Conservation (phyloP, 2,797 vertebrate genomes). For the Dromococcyx pavoninus region DNA sequence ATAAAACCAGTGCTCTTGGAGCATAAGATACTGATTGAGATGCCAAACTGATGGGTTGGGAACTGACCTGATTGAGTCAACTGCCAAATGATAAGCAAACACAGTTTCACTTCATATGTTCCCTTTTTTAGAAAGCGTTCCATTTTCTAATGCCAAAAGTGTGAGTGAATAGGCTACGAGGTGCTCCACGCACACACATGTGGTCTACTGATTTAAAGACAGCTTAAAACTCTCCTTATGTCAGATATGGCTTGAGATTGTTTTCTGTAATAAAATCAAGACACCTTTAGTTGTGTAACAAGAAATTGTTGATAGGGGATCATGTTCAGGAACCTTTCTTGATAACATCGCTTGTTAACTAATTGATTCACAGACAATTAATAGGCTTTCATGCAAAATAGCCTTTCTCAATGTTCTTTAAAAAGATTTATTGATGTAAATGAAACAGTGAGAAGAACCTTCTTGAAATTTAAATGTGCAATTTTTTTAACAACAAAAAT, state of each 20-base stretch:
- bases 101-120: constrained; percentile 55
- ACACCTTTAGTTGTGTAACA: constrained; percentile 51
- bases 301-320: constrained; percentile 21
- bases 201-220: constrained; percentile 47
- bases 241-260: constrained; percentile 42
- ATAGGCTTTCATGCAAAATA: constrained; percentile 40
- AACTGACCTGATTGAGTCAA: constrained; percentile 59
- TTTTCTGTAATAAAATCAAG: constrained; percentile 51
- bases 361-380: constrained; percentile 52
- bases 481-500: constrained; percentile 62
- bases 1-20: constrained; percentile 53
- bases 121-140: constrained; percentile 56
- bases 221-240: constrained; percentile 40
- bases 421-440: constrained; percentile 52
- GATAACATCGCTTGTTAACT: constrained; percentile 34
- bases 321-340: constrained; percentile 25
- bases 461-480: constrained; percentile 60
- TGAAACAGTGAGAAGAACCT: constrained; percentile 38
- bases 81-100: constrained; percentile 70
- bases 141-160: constrained; percentile 60
- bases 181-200: constrained; percentile 6
- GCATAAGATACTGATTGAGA: constrained; percentile 57
- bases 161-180: constrained; percentile 11
- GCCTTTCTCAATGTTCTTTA: constrained; percentile 48
- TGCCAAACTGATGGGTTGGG: constrained; percentile 71